Conservation (phyloP, 2,113 vertebrate species). For the Accipiter virgatus region DNA sequence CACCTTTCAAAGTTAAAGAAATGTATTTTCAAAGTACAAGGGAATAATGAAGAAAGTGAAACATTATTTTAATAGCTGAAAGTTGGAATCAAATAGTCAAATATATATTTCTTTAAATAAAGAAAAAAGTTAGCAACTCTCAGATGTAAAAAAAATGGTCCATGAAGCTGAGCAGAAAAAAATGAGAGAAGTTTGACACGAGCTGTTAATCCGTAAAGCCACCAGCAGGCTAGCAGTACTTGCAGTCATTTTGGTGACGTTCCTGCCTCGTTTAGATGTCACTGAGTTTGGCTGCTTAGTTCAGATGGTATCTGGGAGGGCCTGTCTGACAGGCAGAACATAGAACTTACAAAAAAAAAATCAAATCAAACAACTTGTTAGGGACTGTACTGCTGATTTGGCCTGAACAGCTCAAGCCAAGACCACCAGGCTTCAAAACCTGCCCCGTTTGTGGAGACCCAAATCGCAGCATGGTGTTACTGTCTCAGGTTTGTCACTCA, state of each 20-base stretch:
- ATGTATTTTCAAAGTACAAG: background rate
- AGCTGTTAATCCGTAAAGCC: rapidly evolving
- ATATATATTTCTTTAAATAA: background rate
- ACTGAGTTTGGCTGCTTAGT: background rate
- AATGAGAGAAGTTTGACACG: too few species aligned
- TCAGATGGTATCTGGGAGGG: background rate
- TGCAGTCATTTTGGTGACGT: background rate
- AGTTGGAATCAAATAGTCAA: background rate
- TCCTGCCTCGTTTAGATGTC: background rate
- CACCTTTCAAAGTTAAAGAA: background rate
- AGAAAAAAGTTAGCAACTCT: background rate
- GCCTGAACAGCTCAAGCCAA: background rate
- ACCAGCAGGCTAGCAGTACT: background rate
- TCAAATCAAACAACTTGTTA: background rate
- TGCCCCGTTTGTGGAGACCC: background rate
- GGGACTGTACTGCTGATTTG: background rate
- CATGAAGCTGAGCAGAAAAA: background rate
- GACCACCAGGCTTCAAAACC: background rate
- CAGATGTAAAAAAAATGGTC: background rate
- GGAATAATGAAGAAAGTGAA: background rate
- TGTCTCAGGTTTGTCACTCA: background rate
- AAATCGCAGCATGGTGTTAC: rapidly evolving
- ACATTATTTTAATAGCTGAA: background rate
- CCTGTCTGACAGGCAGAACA: background rate
- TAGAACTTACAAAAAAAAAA: too few species aligned